These are phyloP conservation scores for Hydractinia symbiolongicarpus DNA, from an alignment of 30 jellyfish, hydroid and myxozoan genomes.

Conservation along the genomic window DNA sequence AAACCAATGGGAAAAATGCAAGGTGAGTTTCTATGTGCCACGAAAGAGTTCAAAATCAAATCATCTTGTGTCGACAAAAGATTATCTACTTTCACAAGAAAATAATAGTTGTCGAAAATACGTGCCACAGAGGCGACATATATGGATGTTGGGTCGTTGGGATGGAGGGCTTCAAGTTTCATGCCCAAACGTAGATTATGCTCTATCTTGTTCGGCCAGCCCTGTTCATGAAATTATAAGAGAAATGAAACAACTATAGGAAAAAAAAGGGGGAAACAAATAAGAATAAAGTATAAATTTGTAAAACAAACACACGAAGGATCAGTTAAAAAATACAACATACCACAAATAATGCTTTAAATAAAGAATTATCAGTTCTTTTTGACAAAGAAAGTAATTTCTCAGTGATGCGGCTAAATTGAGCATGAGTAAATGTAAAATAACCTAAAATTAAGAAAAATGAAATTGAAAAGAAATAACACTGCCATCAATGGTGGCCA, in stretches of 20 bases:
- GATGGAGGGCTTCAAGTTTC: slow-evolving; percentile 95
- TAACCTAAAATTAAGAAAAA: neutral
- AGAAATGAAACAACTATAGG: neutral
- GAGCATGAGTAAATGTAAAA: slow-evolving; percentile 25
- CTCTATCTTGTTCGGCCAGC: slow-evolving; percentile 26
- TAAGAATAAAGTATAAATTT: too few relatives aligned
- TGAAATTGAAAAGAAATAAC: too few relatives aligned
- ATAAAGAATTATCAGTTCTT: slow-evolving; percentile 27
- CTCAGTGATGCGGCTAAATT: slow-evolving; percentile 16
- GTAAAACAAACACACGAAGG: too few relatives aligned
- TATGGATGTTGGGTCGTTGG: slow-evolving; percentile 67
- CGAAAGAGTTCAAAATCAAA: slow-evolving; percentile 64
- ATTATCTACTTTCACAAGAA: slow-evolving; percentile 82
- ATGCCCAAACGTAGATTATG: slow-evolving; percentile 75
- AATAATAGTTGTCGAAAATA: slow-evolving; percentile 58
- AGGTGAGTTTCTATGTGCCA: slow-evolving; percentile 57
- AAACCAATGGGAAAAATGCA: slow-evolving; percentile 91
- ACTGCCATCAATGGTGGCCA: too few relatives aligned
- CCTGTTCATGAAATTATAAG: slow-evolving; percentile 12
- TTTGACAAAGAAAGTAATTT: slow-evolving; percentile 24
- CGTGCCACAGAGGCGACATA: slow-evolving; percentile 94
- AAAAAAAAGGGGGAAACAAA: too few relatives aligned
- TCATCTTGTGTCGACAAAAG: slow-evolving; percentile 72
- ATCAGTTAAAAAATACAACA: neutral
- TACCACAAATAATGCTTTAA: slow-evolving; percentile 27